These are phyloP conservation scores for Brassicogethes aeneus DNA, from an alignment of 2,888 invertebrate species.

Conservation along the genomic window DNA sequence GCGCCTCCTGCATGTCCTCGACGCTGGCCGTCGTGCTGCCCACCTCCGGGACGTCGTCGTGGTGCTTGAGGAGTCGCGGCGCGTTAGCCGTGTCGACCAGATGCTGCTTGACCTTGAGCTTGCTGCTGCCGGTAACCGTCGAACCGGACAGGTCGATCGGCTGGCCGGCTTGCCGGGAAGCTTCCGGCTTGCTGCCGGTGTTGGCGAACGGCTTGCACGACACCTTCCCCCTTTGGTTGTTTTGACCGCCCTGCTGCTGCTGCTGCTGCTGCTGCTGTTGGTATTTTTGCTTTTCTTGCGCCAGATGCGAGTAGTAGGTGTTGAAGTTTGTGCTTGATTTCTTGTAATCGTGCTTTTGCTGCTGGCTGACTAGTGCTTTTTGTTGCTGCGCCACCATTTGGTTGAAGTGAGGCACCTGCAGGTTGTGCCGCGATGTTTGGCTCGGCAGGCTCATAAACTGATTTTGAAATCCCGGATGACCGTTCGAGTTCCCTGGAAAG, in stretches of 20 bases:
- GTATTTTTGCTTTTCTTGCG: constrained; percentile 15
- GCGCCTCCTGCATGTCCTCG: constrained; percentile 49
- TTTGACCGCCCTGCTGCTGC: constrained; percentile 23
- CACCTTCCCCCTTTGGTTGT: constrained; percentile 24
- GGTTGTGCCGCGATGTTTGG: background rate
- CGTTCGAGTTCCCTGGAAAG: constrained; percentile 14
- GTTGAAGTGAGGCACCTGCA: constrained; percentile 29
- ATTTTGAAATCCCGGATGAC: constrained; percentile 21
- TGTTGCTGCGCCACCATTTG: constrained; percentile 28
- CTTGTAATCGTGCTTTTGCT: constrained; percentile 10
- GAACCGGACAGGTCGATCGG: constrained; percentile 41
- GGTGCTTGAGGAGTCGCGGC: constrained; percentile 28
- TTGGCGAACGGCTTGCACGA: constrained; percentile 25
- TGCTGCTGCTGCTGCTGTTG: constrained; percentile 24
- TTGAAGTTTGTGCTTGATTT: constrained; percentile 13
- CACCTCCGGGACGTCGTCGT: constrained; percentile 52
- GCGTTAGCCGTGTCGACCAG: constrained; percentile 38
- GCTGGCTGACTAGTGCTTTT: constrained; percentile 25
- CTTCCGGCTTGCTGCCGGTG: constrained; percentile 9
- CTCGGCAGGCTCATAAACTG: constrained; percentile 26
- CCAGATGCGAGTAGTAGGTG: constrained; percentile 11
- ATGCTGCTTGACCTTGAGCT: constrained; percentile 40
- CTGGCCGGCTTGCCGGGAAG: constrained; percentile 20
- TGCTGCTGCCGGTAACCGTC: constrained; percentile 24
- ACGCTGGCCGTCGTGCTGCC: constrained; percentile 56